Conservation (phyloP, 2,888 invertebrate species). For the Papilio demoleus region DNA sequence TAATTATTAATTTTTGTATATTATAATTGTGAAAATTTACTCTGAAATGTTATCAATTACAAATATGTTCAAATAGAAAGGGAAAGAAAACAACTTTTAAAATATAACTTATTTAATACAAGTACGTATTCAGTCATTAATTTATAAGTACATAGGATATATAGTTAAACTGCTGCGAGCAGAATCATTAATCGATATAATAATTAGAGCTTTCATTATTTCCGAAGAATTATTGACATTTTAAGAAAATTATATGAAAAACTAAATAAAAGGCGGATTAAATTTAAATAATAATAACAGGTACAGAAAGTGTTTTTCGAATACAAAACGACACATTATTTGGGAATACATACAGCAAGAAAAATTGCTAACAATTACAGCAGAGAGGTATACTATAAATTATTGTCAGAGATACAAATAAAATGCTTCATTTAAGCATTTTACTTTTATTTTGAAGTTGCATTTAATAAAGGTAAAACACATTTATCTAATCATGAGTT, state of each 20-base stretch:
- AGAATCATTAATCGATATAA: not conserved
- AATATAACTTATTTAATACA: slow-evolving; percentile 41
- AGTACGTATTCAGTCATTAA: slow-evolving; percentile 38
- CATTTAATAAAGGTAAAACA: not conserved
- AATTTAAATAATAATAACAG: not conserved
- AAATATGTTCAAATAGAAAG: too few relatives aligned
- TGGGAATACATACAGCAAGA: not conserved
- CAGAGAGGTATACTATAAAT: slow-evolving; percentile 17
- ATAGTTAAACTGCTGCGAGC: slow-evolving; percentile 10
- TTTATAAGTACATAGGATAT: slow-evolving; percentile 32
- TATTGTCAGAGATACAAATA: slow-evolving; percentile 34
- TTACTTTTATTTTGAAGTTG: not conserved
- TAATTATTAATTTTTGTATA: too few relatives aligned
- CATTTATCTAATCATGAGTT: not conserved
- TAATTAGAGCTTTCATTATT: not conserved
- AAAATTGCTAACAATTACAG: slow-evolving; percentile 14
- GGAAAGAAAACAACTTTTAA: slow-evolving; percentile 25
- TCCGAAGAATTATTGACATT: not conserved
- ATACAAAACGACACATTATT: slow-evolving; percentile 14
- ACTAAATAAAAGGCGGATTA: slow-evolving; percentile 29
- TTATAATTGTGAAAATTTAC: too few relatives aligned
- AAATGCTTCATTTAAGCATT: slow-evolving; percentile 13
- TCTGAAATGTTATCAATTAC: too few relatives aligned
- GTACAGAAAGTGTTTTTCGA: not conserved
- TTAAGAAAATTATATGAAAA: not conserved